phyloP scores from a whole-genome alignment of 2,797 vertebrate genomes.

The Amblyraja radiata region DNA sequence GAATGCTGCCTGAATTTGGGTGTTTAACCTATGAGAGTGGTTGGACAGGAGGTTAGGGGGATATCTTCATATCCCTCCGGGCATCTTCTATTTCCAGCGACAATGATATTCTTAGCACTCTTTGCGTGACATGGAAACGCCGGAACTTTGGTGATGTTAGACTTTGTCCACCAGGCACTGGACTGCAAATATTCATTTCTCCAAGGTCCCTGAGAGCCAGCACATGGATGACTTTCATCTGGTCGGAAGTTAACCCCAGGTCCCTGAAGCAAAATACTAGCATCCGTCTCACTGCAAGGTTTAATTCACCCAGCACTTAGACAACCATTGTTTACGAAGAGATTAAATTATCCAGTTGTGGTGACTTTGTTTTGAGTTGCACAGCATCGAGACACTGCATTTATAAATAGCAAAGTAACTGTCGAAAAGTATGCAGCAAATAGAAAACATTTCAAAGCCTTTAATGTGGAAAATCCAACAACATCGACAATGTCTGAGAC shows the following conservation, averaged over 20 bases:
- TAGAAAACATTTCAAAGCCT: not conserved
- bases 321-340: not conserved
- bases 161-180: not conserved
- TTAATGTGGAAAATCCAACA: not conserved
- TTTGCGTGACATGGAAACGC: not conserved
- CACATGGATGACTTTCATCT: not conserved
- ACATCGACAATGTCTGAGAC: not conserved
- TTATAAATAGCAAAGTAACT: not conserved
- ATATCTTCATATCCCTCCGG: not conserved
- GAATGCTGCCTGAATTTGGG: no score
- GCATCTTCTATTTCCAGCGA: not conserved
- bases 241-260: not conserved
- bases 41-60: no score
- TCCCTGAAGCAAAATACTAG: not conserved
- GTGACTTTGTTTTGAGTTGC: not conserved
- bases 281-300: not conserved
- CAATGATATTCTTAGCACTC: not conserved
- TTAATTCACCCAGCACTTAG: not conserved
- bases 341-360: slow-evolving; percentile 4
- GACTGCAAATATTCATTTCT: not conserved
- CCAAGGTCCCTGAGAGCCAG: not conserved
- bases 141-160: not conserved
- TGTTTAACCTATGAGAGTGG: no score
- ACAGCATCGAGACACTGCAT: not conserved
- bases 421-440: not conserved